phyloP scores from a whole-genome alignment of 2,888 invertebrate species.

The Ophion ellenae region DNA sequence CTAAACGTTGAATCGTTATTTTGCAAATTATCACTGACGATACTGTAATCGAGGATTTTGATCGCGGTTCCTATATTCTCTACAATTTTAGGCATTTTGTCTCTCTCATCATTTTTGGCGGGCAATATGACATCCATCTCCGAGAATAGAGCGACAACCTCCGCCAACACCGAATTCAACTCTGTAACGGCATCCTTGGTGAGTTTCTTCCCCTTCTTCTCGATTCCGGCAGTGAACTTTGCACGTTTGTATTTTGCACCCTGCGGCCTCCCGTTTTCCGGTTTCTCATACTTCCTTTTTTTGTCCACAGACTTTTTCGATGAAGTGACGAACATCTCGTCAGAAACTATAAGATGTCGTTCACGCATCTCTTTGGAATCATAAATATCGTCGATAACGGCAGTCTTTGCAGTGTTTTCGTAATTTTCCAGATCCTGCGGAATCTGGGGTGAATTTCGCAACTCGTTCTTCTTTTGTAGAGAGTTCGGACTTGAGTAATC shows the following conservation, averaged over 20 bases:
- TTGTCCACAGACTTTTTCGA: not conserved
- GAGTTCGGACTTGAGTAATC: too few species aligned
- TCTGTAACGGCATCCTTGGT: not conserved
- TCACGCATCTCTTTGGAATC: not conserved
- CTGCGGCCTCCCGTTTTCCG: not conserved
- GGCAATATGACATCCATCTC: not conserved
- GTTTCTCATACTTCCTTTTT: not conserved
- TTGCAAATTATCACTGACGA: not conserved
- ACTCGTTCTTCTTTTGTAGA: too few species aligned
- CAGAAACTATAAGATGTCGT: not conserved
- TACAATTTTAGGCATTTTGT: not conserved
- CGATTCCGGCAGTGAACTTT: not conserved
- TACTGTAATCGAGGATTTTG: not conserved
- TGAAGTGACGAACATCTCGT: not conserved
- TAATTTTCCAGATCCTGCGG: too few species aligned
- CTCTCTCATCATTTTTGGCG: not conserved
- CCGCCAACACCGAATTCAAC: not conserved
- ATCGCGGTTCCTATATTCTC: not conserved
- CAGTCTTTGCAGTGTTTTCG: too few species aligned
- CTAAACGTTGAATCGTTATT: not conserved
- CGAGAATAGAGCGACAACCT: constrained; percentile 5
- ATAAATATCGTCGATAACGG: not conserved
- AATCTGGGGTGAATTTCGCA: too few species aligned
- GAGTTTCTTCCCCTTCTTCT: not conserved
- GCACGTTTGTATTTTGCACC: not conserved